These are phyloP conservation scores for Rhynchophorus ferrugineus DNA, from an alignment of 1,140 invertebrate genomes.

Conservation along the genomic window DNA sequence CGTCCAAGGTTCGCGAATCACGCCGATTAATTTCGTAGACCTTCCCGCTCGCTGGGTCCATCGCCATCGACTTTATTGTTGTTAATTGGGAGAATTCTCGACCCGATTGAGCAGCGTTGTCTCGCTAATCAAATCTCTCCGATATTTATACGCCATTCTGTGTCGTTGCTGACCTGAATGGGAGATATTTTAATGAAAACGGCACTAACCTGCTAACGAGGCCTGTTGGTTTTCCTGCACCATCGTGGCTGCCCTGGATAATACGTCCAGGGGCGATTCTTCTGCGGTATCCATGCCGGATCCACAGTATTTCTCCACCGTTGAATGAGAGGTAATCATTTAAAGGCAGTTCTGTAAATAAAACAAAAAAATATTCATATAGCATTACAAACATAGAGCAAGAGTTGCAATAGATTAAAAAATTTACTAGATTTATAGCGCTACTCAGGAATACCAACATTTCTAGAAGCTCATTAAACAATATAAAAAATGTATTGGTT, in stretches of 20 bases:
- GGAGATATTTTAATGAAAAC: constrained; percentile 6
- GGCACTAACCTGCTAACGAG: constrained; percentile 26
- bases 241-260: constrained; percentile 86
- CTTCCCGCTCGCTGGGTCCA: neutral
- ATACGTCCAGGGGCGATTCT: constrained; percentile 79
- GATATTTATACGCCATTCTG: too few species aligned
- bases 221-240: constrained; percentile 58
- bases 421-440: too few species aligned
- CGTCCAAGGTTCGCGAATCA: constrained; percentile 15
- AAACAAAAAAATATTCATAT: neutral
- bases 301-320: constrained; percentile 15
- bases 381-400: too few species aligned
- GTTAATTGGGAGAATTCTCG: too few species aligned
- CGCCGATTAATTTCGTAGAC: constrained; percentile 11
- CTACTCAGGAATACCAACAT: too few species aligned
- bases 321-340: constrained; percentile 29
- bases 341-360: neutral
- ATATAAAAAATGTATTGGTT: too few species aligned
- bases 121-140: too few species aligned
- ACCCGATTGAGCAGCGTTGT: too few species aligned
- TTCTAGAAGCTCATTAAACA: too few species aligned
- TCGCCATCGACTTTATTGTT: too few species aligned
- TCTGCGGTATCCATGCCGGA: constrained; percentile 32
- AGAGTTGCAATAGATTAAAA: too few species aligned
- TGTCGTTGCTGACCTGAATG: too few species aligned